Evolutionary conservation across 2,888 invertebrate species (phyloP), one percentile per base, ranked within the genome.

Genomic region (Andrena fulva): DNA sequence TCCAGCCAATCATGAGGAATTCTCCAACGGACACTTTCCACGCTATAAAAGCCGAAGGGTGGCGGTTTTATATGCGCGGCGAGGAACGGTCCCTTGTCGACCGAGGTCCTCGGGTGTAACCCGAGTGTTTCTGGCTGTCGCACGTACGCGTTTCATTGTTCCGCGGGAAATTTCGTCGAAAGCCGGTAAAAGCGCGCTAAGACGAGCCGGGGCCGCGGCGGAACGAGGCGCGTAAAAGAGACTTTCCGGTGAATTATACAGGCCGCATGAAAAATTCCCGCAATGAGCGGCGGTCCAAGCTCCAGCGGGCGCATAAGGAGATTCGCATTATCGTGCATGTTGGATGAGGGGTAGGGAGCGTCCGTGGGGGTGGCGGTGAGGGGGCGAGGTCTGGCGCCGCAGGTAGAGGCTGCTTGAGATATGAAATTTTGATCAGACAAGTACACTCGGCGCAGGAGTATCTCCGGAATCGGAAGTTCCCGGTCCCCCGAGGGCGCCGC

Each of bases 241-340:
- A 83, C 85, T 82, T 35, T 79, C 66, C 69, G 80, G 56, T 89
- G 82, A 91, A 91, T 90, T 86, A 90, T 90, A 86, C 85, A 90
- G 67, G 66, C 63, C 16, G 35, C 82, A 90, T 90, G 87, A 89
- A 91, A 91, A 89, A 91, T 91, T 91, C 89, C 59, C 52, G 73
- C 54, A 77, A 77, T 74, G 85, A 86, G 77, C 70, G 50, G 74
- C 62, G 56, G 67, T 77, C 72, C 77, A 66, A 80, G 73, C 77
- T 87, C 79, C 85, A 72, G 56, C 52, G 77, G 86, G 74, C 81
- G 88, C 85, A 89, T 91, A 90, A 91, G 90, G 88, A 89, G 90
- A 89, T 91, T 90, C 89, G 88, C 88, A 91, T 91, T 90, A 89
- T 90, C 89, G 87, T 88, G 87, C 85, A 90, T 89, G 85, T 91